Conservation (phyloP, 2,797 vertebrate species). For the Antrozous pallidus region DNA sequence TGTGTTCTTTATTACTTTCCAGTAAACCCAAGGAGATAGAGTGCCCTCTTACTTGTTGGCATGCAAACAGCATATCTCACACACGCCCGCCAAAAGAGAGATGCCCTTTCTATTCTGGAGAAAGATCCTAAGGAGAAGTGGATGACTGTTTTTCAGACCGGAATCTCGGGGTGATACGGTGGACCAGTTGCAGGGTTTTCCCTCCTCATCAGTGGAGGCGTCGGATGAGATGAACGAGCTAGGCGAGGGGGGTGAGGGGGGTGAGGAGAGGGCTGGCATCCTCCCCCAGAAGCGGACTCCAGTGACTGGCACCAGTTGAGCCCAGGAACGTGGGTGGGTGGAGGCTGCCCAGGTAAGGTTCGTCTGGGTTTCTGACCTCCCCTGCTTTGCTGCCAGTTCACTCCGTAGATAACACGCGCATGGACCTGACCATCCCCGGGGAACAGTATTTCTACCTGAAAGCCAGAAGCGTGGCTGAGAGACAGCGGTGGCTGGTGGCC, state of each 20-base stretch:
- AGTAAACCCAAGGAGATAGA: background rate
- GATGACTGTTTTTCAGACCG: background rate
- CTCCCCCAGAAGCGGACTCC: background rate
- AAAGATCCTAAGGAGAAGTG: background rate
- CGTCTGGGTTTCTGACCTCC: conserved; percentile 21
- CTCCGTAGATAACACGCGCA: conserved; percentile 93
- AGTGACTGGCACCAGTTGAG: background rate
- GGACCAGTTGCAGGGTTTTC: background rate
- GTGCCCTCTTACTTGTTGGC: background rate
- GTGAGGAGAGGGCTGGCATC: background rate
- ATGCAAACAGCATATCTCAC: background rate
- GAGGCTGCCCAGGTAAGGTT: background rate
- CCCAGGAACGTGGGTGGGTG: background rate
- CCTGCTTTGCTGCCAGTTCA: conserved; percentile 86
- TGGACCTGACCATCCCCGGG: conserved; percentile 97
- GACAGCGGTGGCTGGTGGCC: conserved; percentile 97
- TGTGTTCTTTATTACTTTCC: background rate
- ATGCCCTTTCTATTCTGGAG: background rate
- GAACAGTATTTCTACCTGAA: conserved; percentile 99
- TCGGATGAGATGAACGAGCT: background rate
- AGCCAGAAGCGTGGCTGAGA: conserved; percentile 95
- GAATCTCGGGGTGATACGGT: background rate
- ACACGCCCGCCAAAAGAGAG: background rate
- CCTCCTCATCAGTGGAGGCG: background rate
- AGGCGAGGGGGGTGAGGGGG: background rate